phyloP scores from a whole-genome alignment of 2,888 invertebrate species.

The Tupiocoris notatus region DNA sequence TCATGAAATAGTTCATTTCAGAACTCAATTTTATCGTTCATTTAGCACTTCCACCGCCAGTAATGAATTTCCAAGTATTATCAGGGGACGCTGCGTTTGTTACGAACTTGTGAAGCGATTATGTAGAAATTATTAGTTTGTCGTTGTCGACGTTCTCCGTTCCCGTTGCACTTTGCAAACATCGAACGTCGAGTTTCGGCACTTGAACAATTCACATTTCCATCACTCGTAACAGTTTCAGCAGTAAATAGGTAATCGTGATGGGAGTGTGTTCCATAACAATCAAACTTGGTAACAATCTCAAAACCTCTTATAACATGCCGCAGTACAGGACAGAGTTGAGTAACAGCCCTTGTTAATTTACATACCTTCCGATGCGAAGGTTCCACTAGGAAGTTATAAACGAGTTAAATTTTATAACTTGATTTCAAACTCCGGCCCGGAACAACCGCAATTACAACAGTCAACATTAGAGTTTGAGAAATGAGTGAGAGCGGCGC shows the following conservation, averaged over 20 bases:
- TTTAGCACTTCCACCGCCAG: no score
- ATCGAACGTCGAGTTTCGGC: not conserved
- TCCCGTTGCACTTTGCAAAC: not conserved
- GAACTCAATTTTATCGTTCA: no score
- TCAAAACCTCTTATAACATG: conserved; percentile 31
- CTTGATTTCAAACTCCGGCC: conserved; percentile 22
- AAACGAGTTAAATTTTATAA: conserved; percentile 41
- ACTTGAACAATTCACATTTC: conserved; percentile 7
- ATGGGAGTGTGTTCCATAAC: conserved; percentile 41
- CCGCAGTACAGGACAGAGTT: conserved; percentile 26
- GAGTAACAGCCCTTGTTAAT: conserved; percentile 40
- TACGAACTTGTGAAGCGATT: not conserved
- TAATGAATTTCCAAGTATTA: no score
- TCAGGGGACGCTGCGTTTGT: no score
- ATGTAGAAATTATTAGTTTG: not conserved
- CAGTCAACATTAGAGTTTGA: conserved; percentile 32
- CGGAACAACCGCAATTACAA: conserved; percentile 40
- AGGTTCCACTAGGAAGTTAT: conserved; percentile 31
- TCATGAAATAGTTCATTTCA: no score
- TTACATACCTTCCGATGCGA: conserved; percentile 28
- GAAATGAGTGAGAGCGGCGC: conserved; percentile 33
- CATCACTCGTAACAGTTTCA: conserved; percentile 10
- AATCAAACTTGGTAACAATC: conserved; percentile 42
- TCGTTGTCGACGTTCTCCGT: not conserved
- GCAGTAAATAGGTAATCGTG: conserved; percentile 39